Base-by-base conservation (phyloP, 1,140 invertebrate genomes). In the Bombus turneri region DNA sequence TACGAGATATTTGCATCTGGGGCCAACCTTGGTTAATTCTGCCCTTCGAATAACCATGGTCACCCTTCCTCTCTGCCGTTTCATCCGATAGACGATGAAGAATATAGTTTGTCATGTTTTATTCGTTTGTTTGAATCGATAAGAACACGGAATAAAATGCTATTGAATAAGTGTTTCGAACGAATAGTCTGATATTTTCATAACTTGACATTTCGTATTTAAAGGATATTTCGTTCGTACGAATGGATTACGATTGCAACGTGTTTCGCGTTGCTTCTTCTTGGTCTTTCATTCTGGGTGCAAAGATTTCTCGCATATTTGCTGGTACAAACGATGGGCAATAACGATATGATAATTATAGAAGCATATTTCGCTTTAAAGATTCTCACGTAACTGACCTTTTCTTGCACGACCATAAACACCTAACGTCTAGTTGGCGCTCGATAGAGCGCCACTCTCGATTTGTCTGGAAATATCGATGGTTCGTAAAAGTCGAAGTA, bases 1-100 rank as follows among this genome's bases (percentile, higher is more conserved):
- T 90, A 92, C 89, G 91, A 90, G 83, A 92, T 88, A 92, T 92
- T 93, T 92, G 88, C 91, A 93, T 92, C 87, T 72, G 80, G 71
- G 85, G 43, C 85, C 72, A 59, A 57, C 78, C 73, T 74, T 64
- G 77, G 86, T 80, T 83, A 89, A 90, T 90, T 91, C 86, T 83
- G 74, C 41, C 37, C 81, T 81, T 87, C 82, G 83, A 91, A 28
- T 31, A 66, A 8, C 53, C n/a, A n/a, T 1, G 2, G 15, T 72
- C 57, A 47, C 41, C n/a, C 68, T 53, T 69, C 2, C 43, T 57
- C 12, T 41, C 34, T n/a, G 28, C 5, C 15, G 25, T 68, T 57
- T 37, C 8, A 10, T 37, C 1, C 31, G 66, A 10, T 3, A 34
- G 9, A 8, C 13, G 47, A 53, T 22, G 47, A 6, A 22, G 18